Evolutionary conservation across 2,888 invertebrate genomes (phyloP), one percentile per base, ranked within the genome.

Genomic region (Cotesia congregata): DNA sequence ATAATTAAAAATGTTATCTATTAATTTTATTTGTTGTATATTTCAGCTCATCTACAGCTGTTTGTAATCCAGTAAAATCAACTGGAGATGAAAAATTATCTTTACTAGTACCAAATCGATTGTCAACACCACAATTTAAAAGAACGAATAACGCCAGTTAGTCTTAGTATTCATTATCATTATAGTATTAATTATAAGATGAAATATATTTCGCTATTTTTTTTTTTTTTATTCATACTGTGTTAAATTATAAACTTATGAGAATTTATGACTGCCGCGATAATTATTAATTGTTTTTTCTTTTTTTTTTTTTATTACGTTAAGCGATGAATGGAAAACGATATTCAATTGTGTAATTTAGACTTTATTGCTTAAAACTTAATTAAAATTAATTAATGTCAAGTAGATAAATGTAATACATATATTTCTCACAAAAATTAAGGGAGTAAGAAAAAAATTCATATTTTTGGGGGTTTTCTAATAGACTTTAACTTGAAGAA

Each of bases 11-110:
- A 40, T 9, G 7, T 40, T 30, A 17, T 6, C 62, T 72, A 17
- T 72, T 40, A 78, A 75, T 65, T 41, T 20, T 70, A 65, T 65
- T 67, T 68, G 1, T 6, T 83, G 2, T 30, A 30, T 30, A 3
- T 30, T 86, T 40, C 80, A 89, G 89, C 83, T 89, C 89, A 50
- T 85, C 88, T 3, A 85, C 87, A 6, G 84, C 83, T 50, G 83
- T 89, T 61, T 83, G 85, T 74, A 89, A 86, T 71, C 80, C 86
- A 38, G 79, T 86, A 67, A 85, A 64, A 74, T 80, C 80, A 39
- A 72, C 79, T 3, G 78, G 81, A 62, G 83, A 74, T 39, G 83
- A 81, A 62, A 86, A 84, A 50, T 75, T 80, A 62, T 86, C 83
- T 77, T 81, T 89, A 79, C 85, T 83, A 40, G 89, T 89, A 83